These are phyloP conservation scores for Pilophorus perplexus DNA, from an alignment of 2,888 invertebrate genomes.

Conservation along the genomic window DNA sequence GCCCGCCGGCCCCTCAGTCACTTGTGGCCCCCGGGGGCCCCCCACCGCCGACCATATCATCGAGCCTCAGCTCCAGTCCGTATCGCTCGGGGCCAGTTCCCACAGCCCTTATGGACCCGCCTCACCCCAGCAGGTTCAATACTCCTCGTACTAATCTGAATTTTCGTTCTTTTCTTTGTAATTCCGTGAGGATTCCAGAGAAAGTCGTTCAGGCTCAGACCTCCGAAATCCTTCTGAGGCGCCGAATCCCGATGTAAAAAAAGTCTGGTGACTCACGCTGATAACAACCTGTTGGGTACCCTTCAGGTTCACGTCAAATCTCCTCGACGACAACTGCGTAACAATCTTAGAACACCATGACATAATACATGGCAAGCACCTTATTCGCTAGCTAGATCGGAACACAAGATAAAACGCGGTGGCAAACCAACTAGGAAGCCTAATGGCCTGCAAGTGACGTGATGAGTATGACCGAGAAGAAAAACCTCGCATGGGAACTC, in stretches of 20 bases:
- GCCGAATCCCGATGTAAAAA: neutral
- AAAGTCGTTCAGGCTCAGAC: neutral
- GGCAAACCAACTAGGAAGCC: conserved; percentile 18
- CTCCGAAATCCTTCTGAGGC: neutral
- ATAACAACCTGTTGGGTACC: too few relatives aligned
- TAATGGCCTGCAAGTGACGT: conserved; percentile 17
- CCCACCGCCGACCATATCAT: conserved; percentile 15
- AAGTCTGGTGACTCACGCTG: neutral
- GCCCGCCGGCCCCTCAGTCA: conserved; percentile 5
- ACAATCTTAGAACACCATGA: too few relatives aligned
- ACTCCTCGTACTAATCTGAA: conserved; percentile 35
- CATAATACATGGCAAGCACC: too few relatives aligned
- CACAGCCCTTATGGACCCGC: conserved; percentile 23
- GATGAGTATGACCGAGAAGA: conserved; percentile 4
- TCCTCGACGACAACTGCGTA: too few relatives aligned
- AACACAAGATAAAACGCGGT: too few relatives aligned
- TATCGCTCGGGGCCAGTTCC: conserved; percentile 36
- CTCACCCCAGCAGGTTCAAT: conserved; percentile 25
- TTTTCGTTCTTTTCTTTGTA: conserved; percentile 19
- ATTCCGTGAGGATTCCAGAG: conserved; percentile 8
- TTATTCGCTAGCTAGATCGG: too few relatives aligned
- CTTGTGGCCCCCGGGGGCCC: neutral
- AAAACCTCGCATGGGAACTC: neutral
- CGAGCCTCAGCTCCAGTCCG: conserved; percentile 12
- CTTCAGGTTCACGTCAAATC: too few relatives aligned